Evolutionary conservation across 2,888 invertebrate genomes (phyloP).

Genomic region (Ariolimax columbianus): DNA sequence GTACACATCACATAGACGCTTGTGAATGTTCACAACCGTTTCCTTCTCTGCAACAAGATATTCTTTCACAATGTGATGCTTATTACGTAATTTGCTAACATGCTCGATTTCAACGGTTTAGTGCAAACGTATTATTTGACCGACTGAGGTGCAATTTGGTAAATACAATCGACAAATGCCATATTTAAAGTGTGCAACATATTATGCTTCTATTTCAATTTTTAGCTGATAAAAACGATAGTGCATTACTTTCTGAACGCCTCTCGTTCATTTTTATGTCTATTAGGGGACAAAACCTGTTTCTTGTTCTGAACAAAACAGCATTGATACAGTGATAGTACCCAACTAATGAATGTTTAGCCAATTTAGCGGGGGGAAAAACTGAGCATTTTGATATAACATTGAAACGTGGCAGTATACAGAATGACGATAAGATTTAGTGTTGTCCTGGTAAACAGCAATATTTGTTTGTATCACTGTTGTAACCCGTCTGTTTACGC

Average conservation of each 20-base stretch:
- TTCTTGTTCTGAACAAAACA: no score
- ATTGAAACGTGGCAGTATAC: no score
- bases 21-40: conserved; percentile 11
- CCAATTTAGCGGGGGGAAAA: no score
- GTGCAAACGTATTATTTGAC: not conserved
- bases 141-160: not conserved
- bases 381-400: no score
- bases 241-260: not conserved
- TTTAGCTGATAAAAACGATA: not conserved
- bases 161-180: conserved; percentile 9
- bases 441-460: no score
- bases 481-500: no score
- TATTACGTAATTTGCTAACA: conserved; percentile 2
- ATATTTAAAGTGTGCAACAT: conserved; percentile 13
- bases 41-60: not conserved
- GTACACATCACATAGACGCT: conserved; percentile 4
- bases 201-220: not conserved
- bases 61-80: conserved; percentile 11
- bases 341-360: no score
- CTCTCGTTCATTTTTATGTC: not conserved
- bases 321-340: no score
- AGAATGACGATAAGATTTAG: no score
- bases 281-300: not conserved
- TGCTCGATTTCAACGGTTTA: not conserved
- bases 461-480: no score